phyloP scores from a whole-genome alignment of 2,113 vertebrate species.

The Heliornis fulica region DNA sequence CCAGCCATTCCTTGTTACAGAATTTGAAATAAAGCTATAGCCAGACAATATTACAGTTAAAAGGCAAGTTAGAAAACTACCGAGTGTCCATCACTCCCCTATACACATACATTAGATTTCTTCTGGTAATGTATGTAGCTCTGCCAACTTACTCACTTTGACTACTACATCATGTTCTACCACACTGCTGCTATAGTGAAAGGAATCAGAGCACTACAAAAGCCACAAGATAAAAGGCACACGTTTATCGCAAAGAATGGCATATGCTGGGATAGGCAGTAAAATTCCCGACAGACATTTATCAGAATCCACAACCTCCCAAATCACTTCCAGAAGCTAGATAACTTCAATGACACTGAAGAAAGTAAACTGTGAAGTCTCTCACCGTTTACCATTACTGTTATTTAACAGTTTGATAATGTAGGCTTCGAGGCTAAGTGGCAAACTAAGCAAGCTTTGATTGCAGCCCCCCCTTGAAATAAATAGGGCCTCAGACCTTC shows the following conservation, averaged over 20 bases:
- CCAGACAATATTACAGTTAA: neutral
- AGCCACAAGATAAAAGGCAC: neutral
- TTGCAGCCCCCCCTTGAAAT: neutral
- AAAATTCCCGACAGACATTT: neutral
- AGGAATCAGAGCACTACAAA: neutral
- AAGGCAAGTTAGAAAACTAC: neutral
- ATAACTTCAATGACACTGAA: neutral
- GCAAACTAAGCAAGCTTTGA: neutral
- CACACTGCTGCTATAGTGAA: neutral
- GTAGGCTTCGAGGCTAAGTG: neutral
- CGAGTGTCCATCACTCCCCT: neutral
- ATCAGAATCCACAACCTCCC: neutral
- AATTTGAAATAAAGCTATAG: neutral
- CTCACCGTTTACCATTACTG: neutral
- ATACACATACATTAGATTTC: neutral
- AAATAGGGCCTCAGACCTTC: neutral
- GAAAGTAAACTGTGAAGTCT: neutral
- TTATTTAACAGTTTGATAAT: neutral
- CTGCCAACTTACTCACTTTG: neutral
- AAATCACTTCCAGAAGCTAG: neutral
- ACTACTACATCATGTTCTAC: neutral
- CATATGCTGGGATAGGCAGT: neutral
- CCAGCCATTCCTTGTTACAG: neutral
- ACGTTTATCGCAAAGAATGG: neutral
- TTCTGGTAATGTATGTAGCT: neutral